Percentiles rank a stretch among this genome's conserved stretches.
Conservation (phyloP, 92 coral and sea anemone genomes). For the Porites divaricata region DNA sequence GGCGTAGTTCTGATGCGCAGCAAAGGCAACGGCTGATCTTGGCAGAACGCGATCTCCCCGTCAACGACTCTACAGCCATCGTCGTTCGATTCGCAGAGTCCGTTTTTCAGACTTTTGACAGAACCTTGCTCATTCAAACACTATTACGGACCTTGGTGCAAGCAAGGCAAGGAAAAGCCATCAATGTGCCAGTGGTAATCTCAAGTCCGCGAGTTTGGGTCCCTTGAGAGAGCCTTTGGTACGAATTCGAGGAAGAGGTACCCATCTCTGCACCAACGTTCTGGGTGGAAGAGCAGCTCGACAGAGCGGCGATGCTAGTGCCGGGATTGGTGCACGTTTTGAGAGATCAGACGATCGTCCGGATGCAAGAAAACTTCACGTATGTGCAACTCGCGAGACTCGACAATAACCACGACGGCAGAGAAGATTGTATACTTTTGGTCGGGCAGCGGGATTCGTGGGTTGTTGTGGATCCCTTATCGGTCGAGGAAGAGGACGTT, state of each 20-base stretch:
- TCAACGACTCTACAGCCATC: constrained; percentile 12
- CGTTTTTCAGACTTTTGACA: neutral
- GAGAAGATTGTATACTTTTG: neutral
- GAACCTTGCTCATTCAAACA: neutral
- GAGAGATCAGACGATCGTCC: neutral
- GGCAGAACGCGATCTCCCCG: neutral
- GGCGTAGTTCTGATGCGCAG: constrained; percentile 8
- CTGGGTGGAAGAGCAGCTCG: neutral
- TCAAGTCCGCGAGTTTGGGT: neutral
- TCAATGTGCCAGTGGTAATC: neutral
- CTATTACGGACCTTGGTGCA: neutral
- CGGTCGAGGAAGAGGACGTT: neutral
- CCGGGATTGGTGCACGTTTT: constrained; percentile 11
- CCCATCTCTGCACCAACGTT: neutral
- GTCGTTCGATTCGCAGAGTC: constrained; percentile 6
- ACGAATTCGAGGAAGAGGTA: neutral
- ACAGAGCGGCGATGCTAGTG: neutral
- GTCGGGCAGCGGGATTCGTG: constrained; percentile 5
- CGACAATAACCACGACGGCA: neutral
- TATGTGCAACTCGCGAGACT: neutral
- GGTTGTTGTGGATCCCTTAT: neutral
- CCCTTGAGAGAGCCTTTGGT: neutral
- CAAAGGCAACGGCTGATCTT: neutral
- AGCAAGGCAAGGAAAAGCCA: neutral
- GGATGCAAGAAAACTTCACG: neutral